A percentile compares a stretch with the other conserved stretches of the same genome.
These are phyloP conservation scores for Diplolepis rosae DNA, from an alignment of 2,888 invertebrate species.

Conservation along the genomic window DNA sequence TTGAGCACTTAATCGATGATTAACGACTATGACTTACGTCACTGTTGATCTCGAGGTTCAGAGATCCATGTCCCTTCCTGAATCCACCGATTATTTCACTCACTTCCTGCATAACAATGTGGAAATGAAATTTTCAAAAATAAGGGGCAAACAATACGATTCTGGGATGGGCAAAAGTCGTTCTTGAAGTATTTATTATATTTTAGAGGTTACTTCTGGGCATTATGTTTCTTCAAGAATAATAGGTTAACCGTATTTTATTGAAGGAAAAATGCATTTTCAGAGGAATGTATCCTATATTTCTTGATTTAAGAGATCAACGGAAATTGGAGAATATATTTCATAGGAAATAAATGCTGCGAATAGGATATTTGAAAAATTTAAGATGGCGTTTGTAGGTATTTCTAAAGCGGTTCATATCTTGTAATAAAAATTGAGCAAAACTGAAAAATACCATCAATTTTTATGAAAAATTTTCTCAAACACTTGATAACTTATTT, in stretches of 20 bases:
- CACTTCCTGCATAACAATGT: background rate
- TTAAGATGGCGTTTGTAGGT: too few species aligned
- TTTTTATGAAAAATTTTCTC: too few species aligned
- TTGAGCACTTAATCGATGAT: slow-evolving; percentile 72
- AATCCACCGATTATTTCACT: background rate
- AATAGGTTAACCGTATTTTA: background rate
- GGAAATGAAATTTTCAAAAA: slow-evolving; percentile 28
- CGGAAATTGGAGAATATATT: background rate
- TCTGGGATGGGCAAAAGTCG: background rate
- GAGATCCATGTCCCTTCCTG: slow-evolving; percentile 1
- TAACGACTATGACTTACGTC: slow-evolving; percentile 60
- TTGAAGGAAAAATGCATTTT: background rate
- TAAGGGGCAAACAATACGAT: slow-evolving; percentile 25
- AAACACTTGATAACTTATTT: too few species aligned
- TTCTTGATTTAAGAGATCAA: background rate
- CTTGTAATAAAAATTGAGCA: too few species aligned
- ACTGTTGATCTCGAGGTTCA: slow-evolving; percentile 33
- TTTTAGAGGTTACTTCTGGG: background rate
- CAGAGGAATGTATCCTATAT: background rate
- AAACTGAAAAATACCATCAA: too few species aligned
- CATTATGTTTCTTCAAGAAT: background rate
- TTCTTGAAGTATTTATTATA: background rate
- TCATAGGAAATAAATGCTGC: too few species aligned
- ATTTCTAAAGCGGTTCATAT: too few species aligned
- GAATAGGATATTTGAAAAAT: too few species aligned